phyloP scores from a whole-genome alignment of 2,797 vertebrate species.

The Phalanger gymnotis region DNA sequence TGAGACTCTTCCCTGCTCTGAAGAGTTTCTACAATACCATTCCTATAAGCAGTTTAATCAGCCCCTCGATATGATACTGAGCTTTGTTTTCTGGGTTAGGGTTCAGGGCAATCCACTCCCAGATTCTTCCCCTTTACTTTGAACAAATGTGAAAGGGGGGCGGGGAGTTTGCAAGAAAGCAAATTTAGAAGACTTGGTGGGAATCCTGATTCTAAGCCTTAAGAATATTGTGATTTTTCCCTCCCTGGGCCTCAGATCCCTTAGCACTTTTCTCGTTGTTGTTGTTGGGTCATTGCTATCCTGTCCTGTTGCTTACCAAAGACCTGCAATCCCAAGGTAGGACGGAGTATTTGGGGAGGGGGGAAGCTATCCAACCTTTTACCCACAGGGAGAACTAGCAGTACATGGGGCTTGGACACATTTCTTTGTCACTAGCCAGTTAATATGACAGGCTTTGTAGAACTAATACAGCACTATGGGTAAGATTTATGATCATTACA shows the following conservation, averaged over 20 bases:
- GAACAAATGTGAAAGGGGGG: background rate
- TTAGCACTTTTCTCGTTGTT: background rate
- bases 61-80: background rate
- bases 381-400: slow-evolving; percentile 31
- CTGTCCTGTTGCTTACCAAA: background rate
- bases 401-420: background rate
- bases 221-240: background rate
- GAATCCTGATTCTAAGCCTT: background rate
- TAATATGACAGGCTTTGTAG: slow-evolving; percentile 68
- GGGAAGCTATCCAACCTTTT: background rate
- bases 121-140: background rate
- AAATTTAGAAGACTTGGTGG: background rate
- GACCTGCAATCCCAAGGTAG: background rate
- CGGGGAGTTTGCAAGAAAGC: background rate
- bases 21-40: background rate
- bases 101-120: background rate
- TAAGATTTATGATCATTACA: slow-evolving; percentile 76
- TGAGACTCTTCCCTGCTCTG: background rate
- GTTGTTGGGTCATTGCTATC: background rate
- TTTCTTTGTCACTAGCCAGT: slow-evolving; percentile 67
- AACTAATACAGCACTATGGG: background rate
- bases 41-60: background rate
- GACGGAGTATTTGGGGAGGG: background rate
- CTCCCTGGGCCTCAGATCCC: background rate
- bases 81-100: background rate